Evolutionary conservation across 2,888 invertebrate genomes (phyloP).

Genomic region (Coenonympha glycerion): DNA sequence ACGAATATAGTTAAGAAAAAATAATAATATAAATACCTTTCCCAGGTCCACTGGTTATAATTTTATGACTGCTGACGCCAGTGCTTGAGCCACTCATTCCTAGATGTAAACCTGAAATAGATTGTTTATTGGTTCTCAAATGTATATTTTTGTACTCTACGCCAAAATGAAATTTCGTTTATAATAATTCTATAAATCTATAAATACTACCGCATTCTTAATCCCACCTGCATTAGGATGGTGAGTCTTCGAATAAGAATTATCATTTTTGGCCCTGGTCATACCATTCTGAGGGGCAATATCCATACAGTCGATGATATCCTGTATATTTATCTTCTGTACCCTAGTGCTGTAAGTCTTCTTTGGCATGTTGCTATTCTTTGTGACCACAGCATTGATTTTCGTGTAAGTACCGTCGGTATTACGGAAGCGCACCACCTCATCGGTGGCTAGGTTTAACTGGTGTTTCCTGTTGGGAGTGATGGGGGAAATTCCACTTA

Average conservation of each 20-base stretch:
- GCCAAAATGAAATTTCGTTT: too few species aligned
- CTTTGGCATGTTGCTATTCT: conserved; percentile 24
- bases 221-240: conserved; percentile 20
- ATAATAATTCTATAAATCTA: too few species aligned
- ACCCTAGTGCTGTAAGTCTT: conserved; percentile 14
- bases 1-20: too few species aligned
- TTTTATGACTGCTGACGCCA: too few species aligned
- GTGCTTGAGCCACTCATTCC: too few species aligned
- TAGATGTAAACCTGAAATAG: too few species aligned
- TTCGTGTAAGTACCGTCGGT: conserved; percentile 46
- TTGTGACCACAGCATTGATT: conserved; percentile 50
- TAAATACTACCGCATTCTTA: too few species aligned
- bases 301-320: conserved; percentile 34
- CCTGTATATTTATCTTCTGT: conserved; percentile 36
- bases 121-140: too few species aligned
- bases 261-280: conserved; percentile 17
- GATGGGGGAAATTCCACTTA: conserved; percentile 51
- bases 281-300: too few species aligned
- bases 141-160: too few species aligned
- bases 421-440: conserved; percentile 38
- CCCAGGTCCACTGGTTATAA: too few species aligned
- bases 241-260: conserved; percentile 16
- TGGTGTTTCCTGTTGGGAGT: conserved; percentile 22
- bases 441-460: conserved; percentile 27
- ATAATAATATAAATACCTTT: too few species aligned